Base-by-base conservation (phyloP, 2,888 invertebrate species). In the Crocallis elinguaria region DNA sequence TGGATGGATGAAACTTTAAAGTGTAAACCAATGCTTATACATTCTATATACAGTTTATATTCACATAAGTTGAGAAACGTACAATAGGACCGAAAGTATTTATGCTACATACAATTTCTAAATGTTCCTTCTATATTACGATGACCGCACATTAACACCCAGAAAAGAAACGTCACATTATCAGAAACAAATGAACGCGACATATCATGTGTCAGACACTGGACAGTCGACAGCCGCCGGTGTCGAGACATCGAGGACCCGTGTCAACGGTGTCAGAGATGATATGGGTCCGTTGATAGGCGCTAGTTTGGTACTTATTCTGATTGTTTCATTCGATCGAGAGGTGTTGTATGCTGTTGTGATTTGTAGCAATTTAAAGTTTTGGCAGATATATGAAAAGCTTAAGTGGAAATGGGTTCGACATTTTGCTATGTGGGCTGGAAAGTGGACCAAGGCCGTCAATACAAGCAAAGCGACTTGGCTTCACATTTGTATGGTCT, bases 181-280 rank as follows among this genome's bases (percentile, higher is more conserved):
- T n/a, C 13, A 23, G 17, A 44, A 50, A 60, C 50, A 60, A 60
- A 60, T 52, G 55, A 42, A 44, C 41, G 53, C 32, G 45, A 43
- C 44, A 50, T 37, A 16, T 52, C 49, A 23, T 33, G 38, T 46
- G 52, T 39, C 37, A 25, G 36, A 41, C 41, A 21, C 21, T 23
- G 36, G 48, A 39, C 48, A 32, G 37, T 12, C 30, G 48, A 39
- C 48, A 32, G 37, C 16, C 30, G 30, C 21, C 25, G 0, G 37
- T 32, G 37, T 43, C 37, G 23, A 36, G 37, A 49, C 41, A 41
- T 25, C 41, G 41, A 49, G 23, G 44, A 50, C 50, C 50, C 50
- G 25, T 38, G 42, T 49, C 49, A 36, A 25, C 39, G 36, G 27
- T 27, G 42, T 37, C 43, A 32, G 16, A 12, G 9, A 39, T 51